These are phyloP conservation scores for Rhinopomastus cyanomelas DNA, from an alignment of 2,113 vertebrate genomes.

Conservation along the genomic window DNA sequence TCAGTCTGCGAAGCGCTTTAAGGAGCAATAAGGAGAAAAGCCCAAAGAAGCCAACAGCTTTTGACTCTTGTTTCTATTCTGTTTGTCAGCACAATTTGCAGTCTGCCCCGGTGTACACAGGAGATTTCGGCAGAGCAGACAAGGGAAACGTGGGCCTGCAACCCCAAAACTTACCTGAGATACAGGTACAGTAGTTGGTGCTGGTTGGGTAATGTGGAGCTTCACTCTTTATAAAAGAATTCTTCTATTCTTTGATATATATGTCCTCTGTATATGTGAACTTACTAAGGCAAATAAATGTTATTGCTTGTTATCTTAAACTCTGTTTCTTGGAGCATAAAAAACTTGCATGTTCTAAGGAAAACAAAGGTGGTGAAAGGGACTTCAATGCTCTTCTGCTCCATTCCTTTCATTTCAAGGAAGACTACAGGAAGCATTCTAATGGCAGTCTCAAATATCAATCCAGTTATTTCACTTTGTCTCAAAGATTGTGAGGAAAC, in stretches of 20 bases:
- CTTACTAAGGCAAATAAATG: background rate
- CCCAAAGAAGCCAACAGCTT: background rate
- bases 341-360: conserved; percentile 75
- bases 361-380: conserved; percentile 58
- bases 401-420: background rate
- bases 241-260: background rate
- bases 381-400: background rate
- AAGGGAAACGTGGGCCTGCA: background rate
- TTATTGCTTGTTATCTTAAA: conserved; percentile 43
- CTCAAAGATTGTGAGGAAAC: background rate
- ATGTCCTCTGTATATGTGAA: background rate
- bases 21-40: background rate
- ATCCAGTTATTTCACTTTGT: background rate
- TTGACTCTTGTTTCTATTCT: background rate
- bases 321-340: conserved; percentile 70
- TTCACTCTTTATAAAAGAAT: background rate
- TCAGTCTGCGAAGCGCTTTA: background rate
- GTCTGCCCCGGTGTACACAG: background rate
- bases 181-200: background rate
- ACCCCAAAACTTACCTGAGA: background rate
- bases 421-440: background rate
- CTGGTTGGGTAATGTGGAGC: background rate
- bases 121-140: background rate
- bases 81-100: background rate
- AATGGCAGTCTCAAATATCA: background rate